Conservation (phyloP, 2,888 invertebrate species). For the Acanthococcus lagerstroemiae region DNA sequence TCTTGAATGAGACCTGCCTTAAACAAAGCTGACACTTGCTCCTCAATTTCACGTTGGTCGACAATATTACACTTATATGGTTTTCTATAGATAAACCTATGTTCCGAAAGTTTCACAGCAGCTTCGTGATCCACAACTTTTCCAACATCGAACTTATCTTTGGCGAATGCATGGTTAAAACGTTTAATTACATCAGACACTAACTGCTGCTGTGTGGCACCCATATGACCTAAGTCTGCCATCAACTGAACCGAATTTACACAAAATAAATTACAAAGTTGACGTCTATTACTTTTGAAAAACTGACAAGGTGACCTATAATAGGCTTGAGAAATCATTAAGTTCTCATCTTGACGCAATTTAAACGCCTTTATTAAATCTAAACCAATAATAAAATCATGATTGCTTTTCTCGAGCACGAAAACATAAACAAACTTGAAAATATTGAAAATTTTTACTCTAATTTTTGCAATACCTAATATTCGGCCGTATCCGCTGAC, state of each 20-base stretch:
- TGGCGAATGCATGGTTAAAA: not conserved
- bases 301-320: not conserved
- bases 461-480: not conserved
- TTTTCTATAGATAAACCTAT: conserved; percentile 5
- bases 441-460: not conserved
- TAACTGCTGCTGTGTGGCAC: not conserved
- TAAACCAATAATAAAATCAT: not conserved
- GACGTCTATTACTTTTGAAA: not conserved
- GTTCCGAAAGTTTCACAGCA: not conserved
- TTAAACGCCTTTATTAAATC: not conserved
- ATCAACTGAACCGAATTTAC: no score
- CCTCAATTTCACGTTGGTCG: no score
- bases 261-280: not conserved
- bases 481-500: not conserved
- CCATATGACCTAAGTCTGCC: not conserved
- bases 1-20: not conserved
- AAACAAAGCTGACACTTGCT: not conserved
- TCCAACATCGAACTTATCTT: not conserved
- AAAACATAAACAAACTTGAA: not conserved
- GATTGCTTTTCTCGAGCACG: not conserved
- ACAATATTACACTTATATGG: conserved; percentile 23
- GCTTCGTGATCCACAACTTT: conserved; percentile 3
- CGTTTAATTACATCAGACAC: not conserved
- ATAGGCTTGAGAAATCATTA: no score
- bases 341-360: not conserved